Percentiles rank a stretch among this genome's conserved stretches.
Conservation (phyloP, 2,797 vertebrate genomes). For the Notamacropus eugenii region DNA sequence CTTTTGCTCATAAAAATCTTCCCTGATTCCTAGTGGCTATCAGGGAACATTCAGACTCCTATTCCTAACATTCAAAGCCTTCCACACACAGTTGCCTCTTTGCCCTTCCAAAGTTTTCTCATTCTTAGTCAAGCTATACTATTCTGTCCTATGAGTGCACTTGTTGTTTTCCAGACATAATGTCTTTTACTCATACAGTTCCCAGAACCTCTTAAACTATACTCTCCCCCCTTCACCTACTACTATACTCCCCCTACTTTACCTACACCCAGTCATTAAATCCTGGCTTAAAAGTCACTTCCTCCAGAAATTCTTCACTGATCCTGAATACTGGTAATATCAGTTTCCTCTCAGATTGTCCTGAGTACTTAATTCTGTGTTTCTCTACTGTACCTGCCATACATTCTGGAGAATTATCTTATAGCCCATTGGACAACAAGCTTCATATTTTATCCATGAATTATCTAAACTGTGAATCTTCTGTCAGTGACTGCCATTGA, state of each 20-base stretch:
- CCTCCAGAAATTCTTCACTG: not conserved
- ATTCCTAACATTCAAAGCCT: not conserved
- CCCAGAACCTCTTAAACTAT: not conserved
- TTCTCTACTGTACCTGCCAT: not conserved
- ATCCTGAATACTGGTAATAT: not conserved
- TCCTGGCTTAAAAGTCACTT: not conserved
- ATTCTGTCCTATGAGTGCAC: not conserved
- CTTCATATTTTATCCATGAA: not conserved
- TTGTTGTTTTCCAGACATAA: not conserved
- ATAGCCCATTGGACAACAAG: not conserved
- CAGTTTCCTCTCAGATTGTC: not conserved
- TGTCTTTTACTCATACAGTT: not conserved
- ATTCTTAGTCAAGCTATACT: not conserved
- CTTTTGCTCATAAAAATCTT: not conserved
- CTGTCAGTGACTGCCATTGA: not conserved
- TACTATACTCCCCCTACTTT: not conserved
- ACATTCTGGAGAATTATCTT: not conserved
- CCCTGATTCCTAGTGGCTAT: not conserved
- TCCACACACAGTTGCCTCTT: not conserved
- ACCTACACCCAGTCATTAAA: not conserved
- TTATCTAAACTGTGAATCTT: not conserved
- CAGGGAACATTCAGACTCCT: not conserved
- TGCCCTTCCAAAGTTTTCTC: not conserved
- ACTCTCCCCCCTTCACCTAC: not conserved
- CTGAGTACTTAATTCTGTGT: not conserved